Base-by-base conservation (phyloP, 1,140 invertebrate genomes). In the Geopemphigus sp. region DNA sequence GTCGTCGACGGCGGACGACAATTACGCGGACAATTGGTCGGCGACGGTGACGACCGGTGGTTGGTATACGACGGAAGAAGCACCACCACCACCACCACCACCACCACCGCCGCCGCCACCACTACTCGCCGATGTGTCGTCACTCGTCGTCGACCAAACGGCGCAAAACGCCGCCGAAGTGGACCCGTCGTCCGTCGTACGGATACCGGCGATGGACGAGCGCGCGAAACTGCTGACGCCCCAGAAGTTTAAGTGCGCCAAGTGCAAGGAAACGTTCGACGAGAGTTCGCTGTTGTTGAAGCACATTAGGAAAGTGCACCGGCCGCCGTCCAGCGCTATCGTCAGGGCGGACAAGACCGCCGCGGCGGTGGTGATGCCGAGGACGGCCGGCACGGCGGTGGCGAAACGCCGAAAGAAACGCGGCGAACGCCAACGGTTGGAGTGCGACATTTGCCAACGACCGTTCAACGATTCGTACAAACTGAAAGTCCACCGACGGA, bases 401-500 rank as follows among this genome's bases (percentile, higher is more conserved):
- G n/a, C 12, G 8, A 32, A 29, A 1, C 54, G 5, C 17, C 54
- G 32, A 45, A 73, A 22, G 17, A 73, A 73, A 73, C 70, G 70
- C 0, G 70, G 70, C 19, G 50, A 56, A 73, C 70, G 70, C 5
- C 70, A 73, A 32, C 24, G 26, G 5, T 15, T 73, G 8, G 70
- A 81, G 15, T 81, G 80, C 22, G 54, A 32, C 6, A 50, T 81
- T 54, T 81, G 68, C 39, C 54, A 74, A 19, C 15, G 68, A 22
- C 66, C 70, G n/a, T 61, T 81, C 54, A 50, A 59, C 8, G 81
- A 82, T 45, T 47, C 82, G 15, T 70, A 66, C n/a, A 81, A 81
- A n/a, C 83, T 92, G 87, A 81, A 32, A 11, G 82, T 80, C 19
- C 87, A 89, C 82, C 86, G 86, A 83, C 86, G 85, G 83, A 84